Evolutionary conservation across 2,888 invertebrate species (phyloP).

Genomic region (Flabesymbios commensalis): DNA sequence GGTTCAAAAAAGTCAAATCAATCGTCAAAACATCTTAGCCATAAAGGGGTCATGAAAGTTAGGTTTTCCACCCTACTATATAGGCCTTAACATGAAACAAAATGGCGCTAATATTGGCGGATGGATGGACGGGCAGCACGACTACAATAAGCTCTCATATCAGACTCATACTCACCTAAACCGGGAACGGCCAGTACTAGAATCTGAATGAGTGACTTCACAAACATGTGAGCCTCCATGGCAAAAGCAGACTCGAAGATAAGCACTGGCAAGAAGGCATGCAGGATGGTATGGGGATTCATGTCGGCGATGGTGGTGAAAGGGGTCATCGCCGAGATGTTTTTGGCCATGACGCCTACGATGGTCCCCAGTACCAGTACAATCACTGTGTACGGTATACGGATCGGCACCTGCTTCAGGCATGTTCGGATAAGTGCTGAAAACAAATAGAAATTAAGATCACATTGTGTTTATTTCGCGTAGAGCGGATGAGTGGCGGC

Average conservation of each 20-base stretch:
- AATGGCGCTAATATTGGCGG: too few relatives aligned
- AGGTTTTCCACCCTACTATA: too few relatives aligned
- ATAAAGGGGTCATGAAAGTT: too few relatives aligned
- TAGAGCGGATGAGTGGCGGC: too few relatives aligned
- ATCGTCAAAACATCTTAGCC: too few relatives aligned
- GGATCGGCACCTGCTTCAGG: conserved; percentile 4
- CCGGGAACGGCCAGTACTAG: conserved; percentile 57
- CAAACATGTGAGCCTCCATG: conserved; percentile 61
- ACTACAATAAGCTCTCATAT: too few relatives aligned
- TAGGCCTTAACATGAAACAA: too few relatives aligned
- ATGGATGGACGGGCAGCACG: too few relatives aligned
- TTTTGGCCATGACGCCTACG: not conserved
- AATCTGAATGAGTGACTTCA: conserved; percentile 55
- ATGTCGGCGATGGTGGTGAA: conserved; percentile 44
- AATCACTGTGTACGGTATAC: not conserved
- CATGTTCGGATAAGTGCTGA: not conserved
- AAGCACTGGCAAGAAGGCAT: conserved; percentile 61
- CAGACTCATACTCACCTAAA: conserved; percentile 49
- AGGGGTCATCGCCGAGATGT: conserved; percentile 35
- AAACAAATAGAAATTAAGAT: too few relatives aligned
- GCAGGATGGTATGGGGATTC: conserved; percentile 58
- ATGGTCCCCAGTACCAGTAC: not conserved
- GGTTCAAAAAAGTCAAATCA: too few relatives aligned
- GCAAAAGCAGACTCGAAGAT: conserved; percentile 63
- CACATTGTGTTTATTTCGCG: too few relatives aligned